phyloP scores from a whole-genome alignment of 2,113 vertebrate species.

The Xiphias gladius region DNA sequence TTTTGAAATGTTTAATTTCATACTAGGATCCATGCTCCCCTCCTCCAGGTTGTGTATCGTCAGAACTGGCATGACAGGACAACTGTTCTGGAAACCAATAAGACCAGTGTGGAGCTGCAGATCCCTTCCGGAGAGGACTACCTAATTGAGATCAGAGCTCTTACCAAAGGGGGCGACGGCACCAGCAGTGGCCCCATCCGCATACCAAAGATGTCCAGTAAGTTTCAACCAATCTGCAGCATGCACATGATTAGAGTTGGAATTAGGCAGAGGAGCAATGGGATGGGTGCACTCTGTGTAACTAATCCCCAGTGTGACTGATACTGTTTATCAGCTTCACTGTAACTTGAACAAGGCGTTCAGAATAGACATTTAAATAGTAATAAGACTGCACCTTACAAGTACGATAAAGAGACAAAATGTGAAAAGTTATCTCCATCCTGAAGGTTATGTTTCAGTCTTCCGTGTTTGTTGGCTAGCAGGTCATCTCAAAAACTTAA shows the following conservation, averaged over 20 bases:
- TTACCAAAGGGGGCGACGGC: slow-evolving; percentile 91
- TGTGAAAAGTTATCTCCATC: background rate
- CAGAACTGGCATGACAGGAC: slow-evolving; percentile 87
- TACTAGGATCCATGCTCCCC: background rate
- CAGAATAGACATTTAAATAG: slow-evolving; percentile 31
- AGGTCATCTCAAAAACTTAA: background rate
- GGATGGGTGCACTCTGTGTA: slow-evolving; percentile 26
- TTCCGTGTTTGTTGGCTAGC: background rate
- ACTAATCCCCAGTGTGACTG: slow-evolving; percentile 64
- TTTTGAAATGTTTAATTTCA: slow-evolving; percentile 16
- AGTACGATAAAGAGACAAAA: background rate
- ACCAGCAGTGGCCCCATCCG: slow-evolving; percentile 91
- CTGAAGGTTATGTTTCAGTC: background rate
- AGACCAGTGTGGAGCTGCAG: slow-evolving; percentile 90
- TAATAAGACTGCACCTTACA: slow-evolving; percentile 14
- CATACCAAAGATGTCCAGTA: slow-evolving; percentile 93
- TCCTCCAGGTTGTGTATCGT: slow-evolving; percentile 87
- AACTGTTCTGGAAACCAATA: slow-evolving; percentile 89
- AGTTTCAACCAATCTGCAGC: slow-evolving; percentile 53
- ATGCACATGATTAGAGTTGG: slow-evolving; percentile 46
- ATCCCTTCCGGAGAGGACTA: slow-evolving; percentile 90
- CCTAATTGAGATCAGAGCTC: slow-evolving; percentile 90
- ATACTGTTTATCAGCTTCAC: slow-evolving; percentile 51
- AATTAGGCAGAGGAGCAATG: slow-evolving; percentile 39
- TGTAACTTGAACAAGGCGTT: slow-evolving; percentile 40